A percentile compares a stretch with the other conserved stretches of the same genome.
Evolutionary conservation across 1,140 invertebrate genomes (phyloP).

Genomic region (Elymnias hypermnestra): DNA sequence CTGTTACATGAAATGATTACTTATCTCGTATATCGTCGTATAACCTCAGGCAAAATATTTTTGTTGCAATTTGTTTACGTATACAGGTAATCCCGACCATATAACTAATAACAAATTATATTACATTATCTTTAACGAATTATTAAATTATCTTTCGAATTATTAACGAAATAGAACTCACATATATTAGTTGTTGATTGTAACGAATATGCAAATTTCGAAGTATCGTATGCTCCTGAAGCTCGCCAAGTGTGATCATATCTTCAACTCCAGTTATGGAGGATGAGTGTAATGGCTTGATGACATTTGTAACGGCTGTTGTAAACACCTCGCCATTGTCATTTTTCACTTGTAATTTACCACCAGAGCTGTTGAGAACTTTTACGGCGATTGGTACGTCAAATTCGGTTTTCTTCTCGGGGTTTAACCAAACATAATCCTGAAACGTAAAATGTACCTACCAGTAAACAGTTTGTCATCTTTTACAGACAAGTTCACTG

Average conservation of each 20-base stretch:
- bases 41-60: no score
- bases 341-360: constrained; percentile 85
- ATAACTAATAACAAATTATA: no score
- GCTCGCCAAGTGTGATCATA: constrained; percentile 94
- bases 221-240: constrained; percentile 94
- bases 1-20: no score
- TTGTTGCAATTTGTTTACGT: no score
- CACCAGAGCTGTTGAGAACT: constrained; percentile 86
- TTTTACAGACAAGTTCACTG: no score
- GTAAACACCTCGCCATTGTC: constrained; percentile 84
- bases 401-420: constrained; percentile 83
- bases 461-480: no score
- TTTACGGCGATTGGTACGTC: constrained; percentile 89
- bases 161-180: constrained; percentile 72
- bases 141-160: no score
- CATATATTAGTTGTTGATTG: constrained; percentile 92
- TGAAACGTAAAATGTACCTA: constrained; percentile 60
- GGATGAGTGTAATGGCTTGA: constrained; percentile 91
- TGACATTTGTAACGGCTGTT: constrained; percentile 75
- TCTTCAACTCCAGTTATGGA: constrained; percentile 93
- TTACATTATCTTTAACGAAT: no score
- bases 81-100: no score
- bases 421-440: constrained; percentile 92
- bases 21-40: no score
- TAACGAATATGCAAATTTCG: constrained; percentile 95